A percentile compares a stretch with the other conserved stretches of the same genome.
phyloP scores from a whole-genome alignment of 2,113 vertebrate species.

The Phycodurus eques region DNA sequence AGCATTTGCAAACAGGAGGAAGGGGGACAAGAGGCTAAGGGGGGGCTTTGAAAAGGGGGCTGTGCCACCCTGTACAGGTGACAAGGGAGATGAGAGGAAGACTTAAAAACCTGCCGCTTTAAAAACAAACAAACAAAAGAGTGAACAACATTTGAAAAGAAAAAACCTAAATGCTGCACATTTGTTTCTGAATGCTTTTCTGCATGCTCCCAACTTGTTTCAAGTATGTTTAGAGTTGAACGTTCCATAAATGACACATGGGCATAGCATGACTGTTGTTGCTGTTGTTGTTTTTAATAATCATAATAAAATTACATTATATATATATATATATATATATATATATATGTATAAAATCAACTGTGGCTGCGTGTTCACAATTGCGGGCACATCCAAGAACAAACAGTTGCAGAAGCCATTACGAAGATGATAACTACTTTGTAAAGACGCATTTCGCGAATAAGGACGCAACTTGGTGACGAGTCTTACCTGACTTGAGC shows the following conservation, averaged over 20 bases:
- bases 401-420: background rate
- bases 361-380: background rate
- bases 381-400: background rate
- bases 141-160: background rate
- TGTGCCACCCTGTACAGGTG: conserved; percentile 63
- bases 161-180: no score
- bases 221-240: background rate
- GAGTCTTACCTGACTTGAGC: conserved; percentile 7
- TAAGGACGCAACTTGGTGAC: background rate
- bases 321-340: no score
- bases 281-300: no score
- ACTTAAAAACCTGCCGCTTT: background rate
- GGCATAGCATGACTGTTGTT: background rate
- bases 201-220: background rate
- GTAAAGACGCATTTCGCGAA: background rate
- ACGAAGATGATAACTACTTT: background rate
- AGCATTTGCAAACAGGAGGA: conserved; percentile 89
- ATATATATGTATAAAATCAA: no score
- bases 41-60: conserved; percentile 47
- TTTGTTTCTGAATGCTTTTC: background rate
- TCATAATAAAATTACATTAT: no score
- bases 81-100: conserved; percentile 17
- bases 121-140: background rate
- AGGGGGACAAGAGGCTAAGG: conserved; percentile 58
- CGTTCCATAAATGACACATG: background rate